A percentile compares a stretch with the other conserved stretches of the same genome.
Conservation (phyloP, 2,113 vertebrate species). For the Cyprinodon tularosa region DNA sequence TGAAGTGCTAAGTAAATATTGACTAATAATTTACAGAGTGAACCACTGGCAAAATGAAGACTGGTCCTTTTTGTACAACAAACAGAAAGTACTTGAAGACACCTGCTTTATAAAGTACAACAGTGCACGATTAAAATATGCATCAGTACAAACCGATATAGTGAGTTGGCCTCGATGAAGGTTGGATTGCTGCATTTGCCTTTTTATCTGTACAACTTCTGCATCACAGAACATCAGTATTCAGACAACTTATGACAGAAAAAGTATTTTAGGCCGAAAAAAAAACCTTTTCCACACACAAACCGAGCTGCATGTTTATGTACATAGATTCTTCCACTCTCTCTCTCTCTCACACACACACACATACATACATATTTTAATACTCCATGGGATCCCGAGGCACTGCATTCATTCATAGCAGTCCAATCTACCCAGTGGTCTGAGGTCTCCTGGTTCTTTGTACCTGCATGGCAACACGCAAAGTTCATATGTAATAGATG, state of each 20-base stretch:
- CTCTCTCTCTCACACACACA: not conserved
- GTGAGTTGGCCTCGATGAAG: slow-evolving; percentile 26
- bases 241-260: slow-evolving; percentile 38
- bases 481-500: slow-evolving; percentile 88
- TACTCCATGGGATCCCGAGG: slow-evolving; percentile 55
- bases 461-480: slow-evolving; percentile 24
- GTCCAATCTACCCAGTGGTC: slow-evolving; percentile 49
- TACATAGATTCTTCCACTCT: slow-evolving; percentile 18
- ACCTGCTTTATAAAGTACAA: slow-evolving; percentile 50
- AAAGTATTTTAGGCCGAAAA: slow-evolving; percentile 1
- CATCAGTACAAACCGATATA: slow-evolving; percentile 38
- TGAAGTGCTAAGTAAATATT: slow-evolving; percentile 51
- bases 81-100: slow-evolving; percentile 47
- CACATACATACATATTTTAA: not conserved
- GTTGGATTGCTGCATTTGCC: slow-evolving; percentile 15
- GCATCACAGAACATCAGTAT: slow-evolving; percentile 20
- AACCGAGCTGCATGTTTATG: slow-evolving; percentile 26
- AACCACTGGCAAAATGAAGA: slow-evolving; percentile 61
- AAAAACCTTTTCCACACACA: slow-evolving; percentile 1
- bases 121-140: slow-evolving; percentile 48
- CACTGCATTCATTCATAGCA: slow-evolving; percentile 52
- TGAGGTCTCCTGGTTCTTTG: slow-evolving; percentile 56
- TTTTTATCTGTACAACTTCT: slow-evolving; percentile 19
- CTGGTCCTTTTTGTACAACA: slow-evolving; percentile 45
- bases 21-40: slow-evolving; percentile 67